A percentile compares a stretch with the other conserved stretches of the same genome.
Evolutionary conservation across 2,113 vertebrate species (phyloP).

Genomic region (Mystacornis crossleyi): DNA sequence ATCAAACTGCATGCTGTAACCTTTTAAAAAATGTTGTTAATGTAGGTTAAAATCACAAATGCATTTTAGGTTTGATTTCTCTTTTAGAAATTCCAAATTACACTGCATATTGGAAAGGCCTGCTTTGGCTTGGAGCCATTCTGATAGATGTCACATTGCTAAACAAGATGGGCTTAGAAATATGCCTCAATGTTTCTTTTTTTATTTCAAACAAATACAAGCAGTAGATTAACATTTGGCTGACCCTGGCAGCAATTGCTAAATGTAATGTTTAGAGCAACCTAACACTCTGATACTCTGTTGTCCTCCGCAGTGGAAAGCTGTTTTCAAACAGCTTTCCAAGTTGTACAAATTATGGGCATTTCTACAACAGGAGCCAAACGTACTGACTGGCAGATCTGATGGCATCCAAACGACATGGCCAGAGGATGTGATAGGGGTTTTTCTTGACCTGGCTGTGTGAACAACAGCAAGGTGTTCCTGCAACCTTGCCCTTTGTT

Average conservation of each 20-base stretch:
- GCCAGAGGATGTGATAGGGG: rapidly evolving
- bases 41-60: constrained; percentile 34
- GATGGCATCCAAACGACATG: background rate
- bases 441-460: background rate
- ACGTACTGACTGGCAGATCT: background rate
- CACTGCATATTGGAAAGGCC: background rate
- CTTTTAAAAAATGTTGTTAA: constrained; percentile 51
- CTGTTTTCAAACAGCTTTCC: constrained; percentile 24
- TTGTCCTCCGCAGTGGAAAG: background rate
- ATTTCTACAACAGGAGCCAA: background rate
- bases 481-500: background rate
- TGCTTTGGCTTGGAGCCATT: constrained; percentile 33
- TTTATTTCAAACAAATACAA: constrained; percentile 57
- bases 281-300: background rate
- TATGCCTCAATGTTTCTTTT: constrained; percentile 26
- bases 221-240: constrained; percentile 66
- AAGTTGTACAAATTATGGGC: background rate
- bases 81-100: constrained; percentile 20
- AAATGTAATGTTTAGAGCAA: constrained; percentile 39
- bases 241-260: constrained; percentile 53
- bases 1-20: constrained; percentile 14
- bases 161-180: constrained; percentile 58
- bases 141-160: constrained; percentile 48
- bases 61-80: constrained; percentile 38
- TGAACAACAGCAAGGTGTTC: background rate